Base-by-base conservation (phyloP, 2,797 vertebrate species). In the Acanthurus tractus region DNA sequence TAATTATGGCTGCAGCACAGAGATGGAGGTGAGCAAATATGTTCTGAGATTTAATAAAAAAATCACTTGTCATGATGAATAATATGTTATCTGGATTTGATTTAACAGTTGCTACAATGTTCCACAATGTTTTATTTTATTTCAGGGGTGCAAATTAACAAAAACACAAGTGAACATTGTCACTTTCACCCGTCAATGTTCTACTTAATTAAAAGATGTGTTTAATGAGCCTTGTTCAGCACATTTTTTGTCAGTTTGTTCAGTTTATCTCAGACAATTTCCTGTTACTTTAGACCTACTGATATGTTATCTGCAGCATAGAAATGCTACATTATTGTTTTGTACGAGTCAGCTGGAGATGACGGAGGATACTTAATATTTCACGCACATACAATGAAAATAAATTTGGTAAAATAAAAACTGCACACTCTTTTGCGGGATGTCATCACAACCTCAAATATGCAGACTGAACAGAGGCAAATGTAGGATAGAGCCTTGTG, bases 81-180 rank as follows among this genome's bases (percentile, higher is more conserved):
- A 50, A 10, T 48, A 56, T 20, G 17, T 67, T 65, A 53, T 6
- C 20, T 18, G 54, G 38, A 23, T 18, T 49, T 10, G 6, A 15
- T 48, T 48, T n/a, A 48, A 48, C 48, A 49, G n/a, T 20, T 49
- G 18, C n/a, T 49, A 49, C 9, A 8, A n/a, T 20, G n/a, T 49
- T 49, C 12, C 46, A 34, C 29, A 0, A 3, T 34, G 29, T 34
- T 6, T 48, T 48, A 48, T n/a, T 10, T 49, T 8, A 34, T 34
- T 34, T 45, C 17, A 17, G 3, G 18, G 44, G 8, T 25, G 49
- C n/a, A 61, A 61, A 45, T 11, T 53, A 66, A 3, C 0, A 15
- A 48, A 42, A 57, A 50, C 52, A n/a, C 25, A 38, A 73, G 40
- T 48, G 14, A 29, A 59, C 6, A 8, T 62, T 34, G 48, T 53